Percentiles rank a stretch among this genome's conserved stretches.
These are phyloP conservation scores for Osedax fenrisi DNA, from an alignment of 2,888 invertebrate species.

Conservation along the genomic window DNA sequence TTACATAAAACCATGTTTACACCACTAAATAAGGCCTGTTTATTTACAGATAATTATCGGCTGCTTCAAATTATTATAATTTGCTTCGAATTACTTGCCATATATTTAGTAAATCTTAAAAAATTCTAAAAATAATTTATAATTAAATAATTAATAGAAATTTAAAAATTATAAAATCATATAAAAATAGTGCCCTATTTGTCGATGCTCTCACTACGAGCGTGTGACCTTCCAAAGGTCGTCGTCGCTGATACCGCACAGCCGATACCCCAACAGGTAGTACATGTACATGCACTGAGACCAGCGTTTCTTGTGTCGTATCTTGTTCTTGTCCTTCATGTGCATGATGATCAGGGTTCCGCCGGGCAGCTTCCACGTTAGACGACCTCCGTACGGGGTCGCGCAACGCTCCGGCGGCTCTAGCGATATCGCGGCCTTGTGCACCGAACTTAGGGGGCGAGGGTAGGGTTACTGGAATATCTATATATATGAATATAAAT, in stretches of 20 bases:
- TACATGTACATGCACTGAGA: slow-evolving; percentile 55
- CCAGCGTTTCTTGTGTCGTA: slow-evolving; percentile 96
- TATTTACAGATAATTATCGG: no score
- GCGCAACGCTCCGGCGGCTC: slow-evolving; percentile 80
- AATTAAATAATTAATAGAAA: no score
- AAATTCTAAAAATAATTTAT: no score
- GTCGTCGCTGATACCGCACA: slow-evolving; percentile 41
- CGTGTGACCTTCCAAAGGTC: slow-evolving; percentile 17
- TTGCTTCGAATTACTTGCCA: no score
- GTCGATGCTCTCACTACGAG: background rate
- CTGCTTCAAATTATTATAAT: no score
- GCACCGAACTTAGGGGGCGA: slow-evolving; percentile 56
- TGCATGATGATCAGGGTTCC: slow-evolving; percentile 94
- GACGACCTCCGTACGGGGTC: slow-evolving; percentile 89
- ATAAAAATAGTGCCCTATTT: no score
- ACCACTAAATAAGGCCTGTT: no score
- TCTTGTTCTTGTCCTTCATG: slow-evolving; percentile 88
- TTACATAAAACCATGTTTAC: no score
- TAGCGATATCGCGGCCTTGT: slow-evolving; percentile 79
- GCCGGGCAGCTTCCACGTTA: slow-evolving; percentile 88
- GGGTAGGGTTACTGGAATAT: background rate
- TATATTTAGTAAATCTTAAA: no score
- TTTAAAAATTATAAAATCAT: no score
- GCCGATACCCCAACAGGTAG: slow-evolving; percentile 45
- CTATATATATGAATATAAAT: background rate